These are phyloP conservation scores for Catharus minimus DNA, from an alignment of 2,113 vertebrate genomes.

Conservation along the genomic window DNA sequence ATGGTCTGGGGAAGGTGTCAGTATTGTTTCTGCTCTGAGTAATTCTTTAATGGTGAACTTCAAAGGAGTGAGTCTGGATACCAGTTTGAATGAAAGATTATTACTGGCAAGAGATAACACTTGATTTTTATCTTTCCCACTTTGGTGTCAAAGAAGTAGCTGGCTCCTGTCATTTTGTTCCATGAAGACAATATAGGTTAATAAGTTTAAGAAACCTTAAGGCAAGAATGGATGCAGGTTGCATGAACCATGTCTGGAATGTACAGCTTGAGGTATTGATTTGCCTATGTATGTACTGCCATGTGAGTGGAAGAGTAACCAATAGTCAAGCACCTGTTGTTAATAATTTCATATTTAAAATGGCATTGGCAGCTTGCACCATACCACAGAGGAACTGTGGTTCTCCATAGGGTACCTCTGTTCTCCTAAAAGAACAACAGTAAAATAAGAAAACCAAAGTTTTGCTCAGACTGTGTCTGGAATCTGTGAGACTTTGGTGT, in stretches of 20 bases:
- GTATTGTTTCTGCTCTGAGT: neutral
- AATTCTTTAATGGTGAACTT: neutral
- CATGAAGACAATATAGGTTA: neutral
- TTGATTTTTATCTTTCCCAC: neutral
- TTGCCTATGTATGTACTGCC: neutral
- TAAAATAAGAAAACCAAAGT: neutral
- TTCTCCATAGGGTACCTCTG: neutral
- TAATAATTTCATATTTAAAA: neutral
- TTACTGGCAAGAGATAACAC: neutral
- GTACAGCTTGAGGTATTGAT: neutral
- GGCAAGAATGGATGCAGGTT: neutral
- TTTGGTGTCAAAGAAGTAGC: neutral
- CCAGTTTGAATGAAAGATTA: neutral
- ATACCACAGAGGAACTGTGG: neutral
- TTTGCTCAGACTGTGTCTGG: neutral
- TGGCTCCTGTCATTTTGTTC: neutral
- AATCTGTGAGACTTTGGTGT: neutral
- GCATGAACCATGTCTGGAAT: neutral
- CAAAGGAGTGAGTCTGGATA: neutral
- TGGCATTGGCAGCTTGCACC: neutral
- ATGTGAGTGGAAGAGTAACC: neutral
- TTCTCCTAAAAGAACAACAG: neutral
- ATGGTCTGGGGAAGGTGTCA: neutral
- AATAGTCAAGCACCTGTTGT: neutral
- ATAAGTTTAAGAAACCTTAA: neutral